Percentiles rank a stretch among this genome's conserved stretches.
Conservation (phyloP, 1,140 invertebrate genomes). For the Drosophila sp. region DNA sequence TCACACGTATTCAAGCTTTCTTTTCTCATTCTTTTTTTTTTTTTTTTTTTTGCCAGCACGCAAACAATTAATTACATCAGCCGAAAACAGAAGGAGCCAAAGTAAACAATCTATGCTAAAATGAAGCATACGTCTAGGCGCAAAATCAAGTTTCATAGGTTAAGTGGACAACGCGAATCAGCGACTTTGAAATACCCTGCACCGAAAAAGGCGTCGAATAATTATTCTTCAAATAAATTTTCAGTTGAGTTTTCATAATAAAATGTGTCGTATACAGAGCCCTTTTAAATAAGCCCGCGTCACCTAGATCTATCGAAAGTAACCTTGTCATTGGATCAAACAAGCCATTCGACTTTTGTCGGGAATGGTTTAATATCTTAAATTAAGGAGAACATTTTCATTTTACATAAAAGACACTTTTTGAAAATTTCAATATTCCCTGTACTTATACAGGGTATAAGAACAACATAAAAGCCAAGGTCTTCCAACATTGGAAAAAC, state of each 20-base stretch:
- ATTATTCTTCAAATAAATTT: no score
- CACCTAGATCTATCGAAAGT: no score
- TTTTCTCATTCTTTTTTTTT: not conserved
- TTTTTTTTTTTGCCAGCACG: constrained; percentile 21
- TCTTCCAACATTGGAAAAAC: not conserved
- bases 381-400: no score
- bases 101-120: constrained; percentile 29
- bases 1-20: constrained; percentile 5
- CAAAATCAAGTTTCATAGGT: not conserved
- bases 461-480: not conserved
- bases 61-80: constrained; percentile 62
- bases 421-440: no score
- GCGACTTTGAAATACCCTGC: not conserved
- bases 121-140: constrained; percentile 28
- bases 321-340: no score
- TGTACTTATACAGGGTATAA: not conserved
- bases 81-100: constrained; percentile 29
- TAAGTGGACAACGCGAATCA: not conserved
- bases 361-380: no score
- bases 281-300: no score
- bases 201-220: no score
- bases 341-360: no score
- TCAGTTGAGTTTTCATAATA: no score
- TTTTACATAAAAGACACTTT: no score
- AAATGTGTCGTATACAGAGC: no score